A percentile compares a stretch with the other conserved stretches of the same genome.
Conservation (phyloP, 2,113 vertebrate species). For the Scomber colias region DNA sequence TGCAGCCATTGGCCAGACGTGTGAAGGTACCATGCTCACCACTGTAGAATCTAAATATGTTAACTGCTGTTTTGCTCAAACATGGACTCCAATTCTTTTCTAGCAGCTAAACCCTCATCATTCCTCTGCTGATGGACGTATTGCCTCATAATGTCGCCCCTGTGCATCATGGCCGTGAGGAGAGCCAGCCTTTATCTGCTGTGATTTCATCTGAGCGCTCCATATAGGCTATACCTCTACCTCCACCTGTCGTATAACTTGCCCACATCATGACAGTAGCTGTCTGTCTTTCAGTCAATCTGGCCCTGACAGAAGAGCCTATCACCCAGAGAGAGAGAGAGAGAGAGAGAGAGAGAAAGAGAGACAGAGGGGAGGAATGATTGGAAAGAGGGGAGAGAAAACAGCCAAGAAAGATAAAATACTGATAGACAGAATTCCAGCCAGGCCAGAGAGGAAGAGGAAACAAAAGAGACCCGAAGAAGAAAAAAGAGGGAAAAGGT, state of each 20-base stretch:
- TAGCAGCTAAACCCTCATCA: neutral
- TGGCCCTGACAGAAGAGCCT: conserved; percentile 44
- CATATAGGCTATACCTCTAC: conserved; percentile 9
- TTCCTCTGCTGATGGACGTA: neutral
- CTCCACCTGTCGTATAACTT: conserved; percentile 45
- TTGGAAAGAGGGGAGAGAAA: conserved; percentile 11
- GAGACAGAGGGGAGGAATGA: conserved; percentile 30
- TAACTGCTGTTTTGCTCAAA: neutral
- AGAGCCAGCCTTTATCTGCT: conserved; percentile 13
- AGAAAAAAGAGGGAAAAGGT: conserved; percentile 37
- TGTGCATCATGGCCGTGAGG: neutral
- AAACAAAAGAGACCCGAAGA: conserved; percentile 35
- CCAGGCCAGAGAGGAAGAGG: conserved; percentile 24
- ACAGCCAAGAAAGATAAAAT: conserved; percentile 47
- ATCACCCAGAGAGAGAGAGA: conserved; percentile 20
- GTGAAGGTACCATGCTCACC: no score
- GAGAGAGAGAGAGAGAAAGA: no score
- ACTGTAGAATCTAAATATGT: neutral
- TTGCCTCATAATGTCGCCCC: conserved; percentile 13
- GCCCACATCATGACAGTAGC: conserved; percentile 53
- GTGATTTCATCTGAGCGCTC: conserved; percentile 32
- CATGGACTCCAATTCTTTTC: neutral
- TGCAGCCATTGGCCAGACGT: no score
- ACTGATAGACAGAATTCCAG: conserved; percentile 48
- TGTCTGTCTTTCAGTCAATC: conserved; percentile 44